phyloP scores from a whole-genome alignment of 2,888 invertebrate species.

The Chalcosyrphus nemorum region DNA sequence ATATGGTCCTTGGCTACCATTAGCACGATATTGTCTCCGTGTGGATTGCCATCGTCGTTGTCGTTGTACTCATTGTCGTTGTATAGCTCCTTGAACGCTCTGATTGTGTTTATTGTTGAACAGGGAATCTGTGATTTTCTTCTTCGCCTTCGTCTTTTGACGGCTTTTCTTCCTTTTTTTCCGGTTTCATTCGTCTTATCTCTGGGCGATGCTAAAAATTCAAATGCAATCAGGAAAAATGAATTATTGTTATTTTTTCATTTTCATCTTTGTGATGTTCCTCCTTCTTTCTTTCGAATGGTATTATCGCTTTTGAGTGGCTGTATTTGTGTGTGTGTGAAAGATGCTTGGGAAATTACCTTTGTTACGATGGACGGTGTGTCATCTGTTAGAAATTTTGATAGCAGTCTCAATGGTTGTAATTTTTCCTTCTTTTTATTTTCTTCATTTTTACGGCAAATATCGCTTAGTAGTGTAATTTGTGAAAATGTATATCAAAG shows the following conservation, averaged over 20 bases:
- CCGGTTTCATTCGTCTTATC: constrained; percentile 43
- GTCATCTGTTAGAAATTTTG: constrained; percentile 63
- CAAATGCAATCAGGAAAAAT: constrained; percentile 70
- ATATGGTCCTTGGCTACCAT: constrained; percentile 70
- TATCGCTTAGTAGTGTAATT: constrained; percentile 31
- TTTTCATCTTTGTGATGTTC: neutral
- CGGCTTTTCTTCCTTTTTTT: constrained; percentile 5
- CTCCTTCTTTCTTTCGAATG: neutral
- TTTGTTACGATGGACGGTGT: constrained; percentile 63
- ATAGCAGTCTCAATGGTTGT: constrained; percentile 43
- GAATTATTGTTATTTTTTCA: constrained; percentile 65
- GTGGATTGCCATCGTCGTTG: constrained; percentile 55
- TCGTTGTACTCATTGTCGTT: constrained; percentile 31
- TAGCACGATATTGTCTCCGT: constrained; percentile 71
- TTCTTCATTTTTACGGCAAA: neutral
- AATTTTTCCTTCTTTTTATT: neutral
- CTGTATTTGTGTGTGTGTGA: neutral
- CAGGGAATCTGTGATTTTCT: constrained; percentile 65
- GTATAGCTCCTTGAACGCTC: constrained; percentile 52
- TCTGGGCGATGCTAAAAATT: constrained; percentile 62
- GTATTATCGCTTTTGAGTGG: constrained; percentile 42
- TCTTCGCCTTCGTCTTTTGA: constrained; percentile 11
- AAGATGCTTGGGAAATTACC: constrained; percentile 62
- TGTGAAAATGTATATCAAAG: constrained; percentile 8
- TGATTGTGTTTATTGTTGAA: constrained; percentile 72